Evolutionary conservation across 2,888 invertebrate genomes (phyloP), one percentile per base, ranked within the genome.

Genomic region (Epirrhoe alternata): DNA sequence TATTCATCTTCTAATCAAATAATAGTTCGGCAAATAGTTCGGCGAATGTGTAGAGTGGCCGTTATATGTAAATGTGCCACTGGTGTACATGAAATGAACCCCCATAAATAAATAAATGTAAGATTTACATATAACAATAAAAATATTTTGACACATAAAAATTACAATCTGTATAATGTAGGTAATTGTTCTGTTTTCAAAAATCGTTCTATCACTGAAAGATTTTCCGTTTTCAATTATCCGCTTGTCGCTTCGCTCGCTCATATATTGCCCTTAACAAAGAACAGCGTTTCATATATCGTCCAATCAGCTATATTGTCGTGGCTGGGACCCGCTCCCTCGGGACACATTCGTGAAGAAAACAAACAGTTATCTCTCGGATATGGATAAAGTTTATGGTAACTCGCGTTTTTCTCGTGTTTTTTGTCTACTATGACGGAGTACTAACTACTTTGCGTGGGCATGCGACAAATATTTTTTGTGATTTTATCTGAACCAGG

Each of bases 221-320:
- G 3, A 3, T 24, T 24, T 24, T 24, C n/a, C n/a, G n/a, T n/a
- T 24, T 24, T 3, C 24, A 24, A 54, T n/a, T n/a, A n/a, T 61
- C 30, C 5, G 49, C 61, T 55, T 16, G 12, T 31, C 42, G 55
- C 61, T 62, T 47, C 16, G 38, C 38, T 42, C 12, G 14, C 8
- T 17, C 30, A 24, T 45, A 1, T 31, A 4, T 6, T 53, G 12
- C 12, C 38, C 47, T 49, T 64, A 64, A 35, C 5, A 52, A n/a
- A 64, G 30, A 68, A 54, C 61, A 64, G 38, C 64, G 61, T 62
- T 54, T 64, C 64, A 61, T 62, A 65, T 62, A 68, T 68, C 65
- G 65, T 62, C 53, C 68, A 62, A 68, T 68, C 65, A 68, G 62
- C 59, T 59, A 56, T 65, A 57, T 64, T 60, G 61, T 64, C 58